Evolutionary conservation across 2,888 invertebrate genomes (phyloP).

Genomic region (Drosophila peninsularis): DNA sequence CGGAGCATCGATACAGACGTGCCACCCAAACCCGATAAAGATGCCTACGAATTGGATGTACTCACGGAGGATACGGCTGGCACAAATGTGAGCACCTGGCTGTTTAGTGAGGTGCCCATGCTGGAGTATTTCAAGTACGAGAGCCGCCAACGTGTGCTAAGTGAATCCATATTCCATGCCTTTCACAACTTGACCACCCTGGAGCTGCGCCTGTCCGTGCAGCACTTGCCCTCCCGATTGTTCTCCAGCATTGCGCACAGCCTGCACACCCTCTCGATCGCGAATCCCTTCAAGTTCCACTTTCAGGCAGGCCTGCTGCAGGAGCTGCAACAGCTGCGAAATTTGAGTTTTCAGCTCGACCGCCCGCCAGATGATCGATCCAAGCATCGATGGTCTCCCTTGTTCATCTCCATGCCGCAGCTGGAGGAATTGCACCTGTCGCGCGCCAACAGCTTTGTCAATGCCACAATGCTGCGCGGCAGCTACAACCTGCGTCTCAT

Average conservation of each 20-base stretch:
- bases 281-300: constrained; percentile 51
- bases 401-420: constrained; percentile 86
- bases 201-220: constrained; percentile 51
- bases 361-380: constrained; percentile 2
- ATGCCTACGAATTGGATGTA: not conserved
- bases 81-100: constrained; percentile 48
- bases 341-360: constrained; percentile 47
- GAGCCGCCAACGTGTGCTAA: constrained; percentile 39
- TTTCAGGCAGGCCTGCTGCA: constrained; percentile 44
- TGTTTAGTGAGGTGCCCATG: constrained; percentile 54
- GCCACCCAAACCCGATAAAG: not conserved
- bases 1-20: constrained; percentile 50
- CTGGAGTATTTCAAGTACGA: constrained; percentile 58
- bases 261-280: constrained; percentile 50
- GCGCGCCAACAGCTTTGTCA: constrained; percentile 86
- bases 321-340: constrained; percentile 53
- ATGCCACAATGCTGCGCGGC: constrained; percentile 86
- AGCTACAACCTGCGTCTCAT: constrained; percentile 87
- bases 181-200: constrained; percentile 54
- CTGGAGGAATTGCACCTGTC: constrained; percentile 87
- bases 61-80: not conserved
- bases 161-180: constrained; percentile 53
- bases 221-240: constrained; percentile 38
- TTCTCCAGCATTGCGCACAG: constrained; percentile 47
- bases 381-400: constrained; percentile 67